Evolutionary conservation across 1,140 invertebrate species (phyloP).

Genomic region (Branchinecta lindahli): DNA sequence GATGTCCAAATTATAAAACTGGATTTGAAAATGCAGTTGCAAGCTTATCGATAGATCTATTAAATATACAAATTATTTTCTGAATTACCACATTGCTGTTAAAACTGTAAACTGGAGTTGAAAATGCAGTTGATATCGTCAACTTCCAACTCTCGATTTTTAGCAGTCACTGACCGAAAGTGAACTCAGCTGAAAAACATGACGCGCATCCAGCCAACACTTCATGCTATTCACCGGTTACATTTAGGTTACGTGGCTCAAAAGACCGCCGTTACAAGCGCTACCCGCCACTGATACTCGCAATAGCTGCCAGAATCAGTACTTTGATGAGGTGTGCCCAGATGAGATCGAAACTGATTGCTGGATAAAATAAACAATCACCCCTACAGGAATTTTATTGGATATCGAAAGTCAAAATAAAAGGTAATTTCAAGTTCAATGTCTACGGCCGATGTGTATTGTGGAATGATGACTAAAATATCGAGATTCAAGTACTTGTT

Average conservation of each 20-base stretch:
- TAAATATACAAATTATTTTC: too few relatives aligned
- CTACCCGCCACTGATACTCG: background rate
- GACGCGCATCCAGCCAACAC: background rate
- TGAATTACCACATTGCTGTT: too few relatives aligned
- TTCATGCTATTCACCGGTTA: background rate
- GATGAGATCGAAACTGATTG: background rate
- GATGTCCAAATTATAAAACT: too few relatives aligned
- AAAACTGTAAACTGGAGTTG: too few relatives aligned
- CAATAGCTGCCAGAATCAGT: background rate
- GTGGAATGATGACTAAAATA: too few relatives aligned
- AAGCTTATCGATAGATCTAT: too few relatives aligned
- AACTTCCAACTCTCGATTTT: background rate
- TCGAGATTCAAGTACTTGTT: too few relatives aligned
- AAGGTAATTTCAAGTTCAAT: too few relatives aligned
- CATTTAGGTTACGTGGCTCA: background rate
- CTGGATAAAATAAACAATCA: slow-evolving; percentile 1
- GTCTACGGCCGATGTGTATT: too few relatives aligned
- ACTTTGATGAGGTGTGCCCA: background rate
- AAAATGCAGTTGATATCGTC: background rate
- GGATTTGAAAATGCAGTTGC: too few relatives aligned
- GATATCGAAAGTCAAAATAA: too few relatives aligned
- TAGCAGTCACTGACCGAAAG: slow-evolving; percentile 4
- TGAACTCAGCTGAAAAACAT: background rate
- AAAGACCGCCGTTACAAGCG: background rate
- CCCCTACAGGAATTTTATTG: too few relatives aligned